Base-by-base conservation (phyloP, 2,888 invertebrate genomes). In the Lasioglossum morio region DNA sequence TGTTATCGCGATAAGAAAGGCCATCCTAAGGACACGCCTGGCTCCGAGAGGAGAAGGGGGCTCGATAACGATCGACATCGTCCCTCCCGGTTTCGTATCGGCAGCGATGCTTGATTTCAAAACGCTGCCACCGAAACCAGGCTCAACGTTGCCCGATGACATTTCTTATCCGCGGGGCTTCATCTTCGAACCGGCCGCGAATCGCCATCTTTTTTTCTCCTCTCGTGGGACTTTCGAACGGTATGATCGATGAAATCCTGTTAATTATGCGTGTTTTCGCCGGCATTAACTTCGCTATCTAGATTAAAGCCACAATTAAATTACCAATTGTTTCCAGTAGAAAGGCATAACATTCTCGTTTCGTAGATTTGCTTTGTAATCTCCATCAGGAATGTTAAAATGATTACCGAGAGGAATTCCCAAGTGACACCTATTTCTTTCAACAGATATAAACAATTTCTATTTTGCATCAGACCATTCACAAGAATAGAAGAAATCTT, bases 21-120 rank as follows among this genome's bases (percentile, higher is more conserved):
- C 93, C 94, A 94, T 94, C 94, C 93, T 93, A 92, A 93, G 94
- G 94, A 94, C 94, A 94, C 92, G 92, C 93, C 93, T 90, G 92
- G 87, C 92, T 92, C 87, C 90, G 88, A 88, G 87, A 91, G 88
- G 86, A 91, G 89, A 88, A 84, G 91, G 84, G 87, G 81, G 80
- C 60, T 7, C 82, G 91, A 91, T 91, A 90, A 91, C 75, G 74
- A 92, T 91, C 92, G 82, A 87, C 91, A 87, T 90, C 89, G 84
- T 75, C 88, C 72, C 86, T 81, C 87, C 74, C 72, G 37, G 79
- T 40, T 69, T 74, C 63, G 78, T 81, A 84, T 88, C 87, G 79
- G 81, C 88, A 72, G 72, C 83, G 82, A 82, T 78, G 72, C 86
- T 84, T 60, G 73, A 79, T 85, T 86, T 81, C 84, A 84, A 88